Conservation (phyloP, 2,888 invertebrate genomes). For the Ornithoptera alexandrae region DNA sequence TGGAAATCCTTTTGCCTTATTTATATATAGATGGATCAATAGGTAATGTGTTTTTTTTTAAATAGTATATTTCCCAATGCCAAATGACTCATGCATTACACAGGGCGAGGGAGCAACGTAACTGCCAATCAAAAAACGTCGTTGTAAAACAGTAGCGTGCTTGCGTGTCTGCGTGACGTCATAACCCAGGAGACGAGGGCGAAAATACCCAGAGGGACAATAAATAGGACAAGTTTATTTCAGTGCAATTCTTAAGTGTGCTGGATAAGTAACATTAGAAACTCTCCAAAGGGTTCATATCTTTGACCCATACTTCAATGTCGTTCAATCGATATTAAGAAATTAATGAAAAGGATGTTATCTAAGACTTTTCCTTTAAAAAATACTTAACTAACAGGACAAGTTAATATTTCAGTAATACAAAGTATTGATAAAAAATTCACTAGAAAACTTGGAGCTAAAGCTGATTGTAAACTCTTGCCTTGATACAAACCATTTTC, state of each 20-base stretch:
- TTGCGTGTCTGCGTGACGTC: conserved; percentile 42
- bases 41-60: too few species aligned
- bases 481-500: neutral
- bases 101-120: too few species aligned
- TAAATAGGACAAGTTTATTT: conserved; percentile 53
- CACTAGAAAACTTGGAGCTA: neutral
- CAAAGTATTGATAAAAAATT: neutral
- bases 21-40: too few species aligned
- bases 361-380: too few species aligned
- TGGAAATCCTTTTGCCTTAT: too few species aligned
- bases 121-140: neutral
- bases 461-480: neutral
- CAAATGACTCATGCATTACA: too few species aligned
- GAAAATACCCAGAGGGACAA: conserved; percentile 47
- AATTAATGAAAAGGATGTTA: too few species aligned
- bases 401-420: neutral
- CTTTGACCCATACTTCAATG: too few species aligned
- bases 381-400: too few species aligned
- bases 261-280: conserved; percentile 12
- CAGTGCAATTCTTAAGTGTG: conserved; percentile 28
- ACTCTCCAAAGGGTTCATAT: too few species aligned
- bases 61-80: too few species aligned
- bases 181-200: conserved; percentile 32
- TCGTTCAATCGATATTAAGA: too few species aligned
- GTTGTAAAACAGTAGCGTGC: conserved; percentile 25